Evolutionary conservation across 1,140 invertebrate genomes (phyloP), one percentile per base, ranked within the genome.

Genomic region (Scaptomyza graminum): DNA sequence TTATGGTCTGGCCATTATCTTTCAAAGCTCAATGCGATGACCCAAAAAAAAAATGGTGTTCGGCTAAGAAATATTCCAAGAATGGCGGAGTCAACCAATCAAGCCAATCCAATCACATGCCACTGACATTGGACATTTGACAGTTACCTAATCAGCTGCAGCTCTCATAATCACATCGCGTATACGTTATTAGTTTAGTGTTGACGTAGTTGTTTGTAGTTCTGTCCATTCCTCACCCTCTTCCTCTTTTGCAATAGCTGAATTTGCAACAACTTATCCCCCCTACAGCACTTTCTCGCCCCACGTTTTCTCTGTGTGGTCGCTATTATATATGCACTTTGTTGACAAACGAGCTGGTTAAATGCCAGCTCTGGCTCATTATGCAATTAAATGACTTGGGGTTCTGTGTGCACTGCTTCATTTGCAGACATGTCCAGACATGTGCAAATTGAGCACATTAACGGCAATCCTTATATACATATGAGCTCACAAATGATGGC

Each of bases 291-390:
- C 11, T 5, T 3, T 1, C 13, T 43, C 11, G n/a, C 13, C 41
- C 7, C 25, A 16, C 9, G 7, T 11, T 37, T 7, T 49, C 49
- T 11, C 28, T 46, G 18, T 61, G 22, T 15, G n/a, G 37, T 47
- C 9, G 13, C 66, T 49, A 59, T 52, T 52, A 74, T 78, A 75
- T 67, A 88, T 88, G 82, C 78, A 82, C 83, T 85, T 85, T 82
- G 83, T 83, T 87, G 82, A 88, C 82, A 87, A 88, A 87, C 79
- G 67, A 88, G 65, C 82, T 87, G 82, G 88, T 87, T 87, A 88
- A 88, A 87, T 79, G 79, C 67, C 68, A 71, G 83, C 83, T 83
- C 78, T 83, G 67, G 71, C 66, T 83, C 79, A 87, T 87, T 87
- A 88, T 87, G 83, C 83, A 88, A 87, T 87, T 87, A 88, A 83